Evolutionary conservation across 2,113 vertebrate genomes (phyloP), one percentile per base, ranked within the genome.

Genomic region (Vanacampus margaritifer): DNA sequence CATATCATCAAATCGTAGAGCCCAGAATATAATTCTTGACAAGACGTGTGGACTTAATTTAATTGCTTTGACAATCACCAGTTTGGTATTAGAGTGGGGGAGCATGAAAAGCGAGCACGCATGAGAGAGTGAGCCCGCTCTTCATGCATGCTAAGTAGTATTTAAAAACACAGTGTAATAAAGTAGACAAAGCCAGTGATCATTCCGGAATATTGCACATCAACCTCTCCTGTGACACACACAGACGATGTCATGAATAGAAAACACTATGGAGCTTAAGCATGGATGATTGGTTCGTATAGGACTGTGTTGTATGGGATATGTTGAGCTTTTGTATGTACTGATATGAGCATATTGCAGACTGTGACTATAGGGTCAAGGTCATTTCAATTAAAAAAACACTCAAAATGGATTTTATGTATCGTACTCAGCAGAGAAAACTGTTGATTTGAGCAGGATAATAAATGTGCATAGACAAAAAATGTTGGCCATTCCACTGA

Each of bases 211-310:
- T 83, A 79, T 79, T 76, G 64, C 62, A 79, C 76, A 77, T 68
- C 69, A 78, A 76, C 69, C 26, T 73, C 71, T 73, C 57, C 39
- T 28, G 75, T 77, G 72, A 84, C 82, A 72, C 69, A 68, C 57
- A 80, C 19, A 74, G 68, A 37, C 45, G 72, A 78, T 67, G 74
- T 84, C 76, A 78, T 86, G 78, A 86, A 86, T 86, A 83, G 67
- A 84, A 85, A 85, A 79, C 46, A 67, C 77, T 60, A 60, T n/a
- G 17, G 1, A 24, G 13, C 60, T 43, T 26, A 43, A 43, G 39
- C 60, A 43, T 1, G 39, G 0, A 62, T 62, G 39, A 43, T 17
- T 43, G 60, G 6, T 43, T 62, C 41, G n/a, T 43, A 7, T 43
- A 8, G n/a, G 6, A 57, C 26, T 9, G 60, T 6, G 39, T 60